Base-by-base conservation (phyloP, 2,113 vertebrate genomes). In the Ursus arctos region DNA sequence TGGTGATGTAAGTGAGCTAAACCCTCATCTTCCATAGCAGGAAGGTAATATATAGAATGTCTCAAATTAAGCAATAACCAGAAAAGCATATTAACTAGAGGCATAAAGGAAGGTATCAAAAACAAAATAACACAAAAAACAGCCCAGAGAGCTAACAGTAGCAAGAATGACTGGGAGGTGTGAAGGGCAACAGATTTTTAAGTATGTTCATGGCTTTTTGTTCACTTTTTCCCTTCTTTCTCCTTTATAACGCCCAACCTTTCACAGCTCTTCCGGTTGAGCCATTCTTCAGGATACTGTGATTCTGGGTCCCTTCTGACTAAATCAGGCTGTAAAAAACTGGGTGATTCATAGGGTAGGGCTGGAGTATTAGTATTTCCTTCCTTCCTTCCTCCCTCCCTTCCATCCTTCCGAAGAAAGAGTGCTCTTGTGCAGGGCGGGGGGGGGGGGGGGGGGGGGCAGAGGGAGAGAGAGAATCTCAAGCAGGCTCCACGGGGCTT, bases 251-350 rank as follows among this genome's bases (percentile, higher is more conserved):
- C 85, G 26, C 53, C 67, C 33, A 82, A 67, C 15, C 22, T 59
- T 74, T 74, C 26, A 13, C 12, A 43, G 40, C 49, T 94, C 63
- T 87, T 81, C 80, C 11, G 19, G 2, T 63, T 71, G 53, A 80
- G 71, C 59, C 87, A 57, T 82, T 84, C 12, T 57, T 77, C 61
- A 77, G 43, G 36, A 77, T 69, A 55, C 28, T 47, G 9, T 65
- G 40, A 79, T 43, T 84, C 86, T 74, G 80, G 49, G 36, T 97
- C 57, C 89, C 43, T 91, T 94, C 77, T 57, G 69, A 83, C 24
- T 36, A 83, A 80, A 57, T 90, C 33, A 24, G 67, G 24, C 18
- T 76, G 33, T 59, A 67, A 86, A 36, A 40, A 33, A 67, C 4
- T 19, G 69, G 59, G 55, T 83, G 61, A 72, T 40, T 88, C 53